Conservation (phyloP, 2,113 vertebrate genomes). For the Paracanthobrama guichenoti region DNA sequence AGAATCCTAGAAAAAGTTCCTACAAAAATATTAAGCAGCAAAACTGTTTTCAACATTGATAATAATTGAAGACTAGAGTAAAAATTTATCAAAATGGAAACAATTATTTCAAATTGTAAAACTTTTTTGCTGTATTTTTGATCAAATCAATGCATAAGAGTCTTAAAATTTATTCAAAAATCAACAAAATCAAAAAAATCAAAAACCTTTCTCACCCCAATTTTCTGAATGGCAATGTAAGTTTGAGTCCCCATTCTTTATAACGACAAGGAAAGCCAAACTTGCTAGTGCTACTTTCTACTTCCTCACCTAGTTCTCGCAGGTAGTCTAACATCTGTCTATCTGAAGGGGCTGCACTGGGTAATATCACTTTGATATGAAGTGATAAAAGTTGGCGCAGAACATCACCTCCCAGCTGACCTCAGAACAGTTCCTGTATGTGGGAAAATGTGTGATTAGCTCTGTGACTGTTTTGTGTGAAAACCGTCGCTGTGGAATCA, state of each 20-base stretch:
- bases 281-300: not conserved
- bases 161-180: too few species aligned
- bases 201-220: not conserved
- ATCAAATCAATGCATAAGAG: not conserved
- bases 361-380: not conserved
- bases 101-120: too few species aligned
- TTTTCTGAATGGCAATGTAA: not conserved
- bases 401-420: not conserved
- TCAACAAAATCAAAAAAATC: too few species aligned
- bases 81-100: not conserved
- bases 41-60: not conserved
- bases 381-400: not conserved
- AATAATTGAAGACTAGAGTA: not conserved
- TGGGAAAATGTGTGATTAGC: constrained; percentile 22
- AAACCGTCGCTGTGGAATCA: not conserved
- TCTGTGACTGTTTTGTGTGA: constrained; percentile 21
- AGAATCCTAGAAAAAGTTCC: not conserved
- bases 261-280: not conserved
- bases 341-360: not conserved
- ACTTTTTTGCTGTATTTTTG: not conserved
- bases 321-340: not conserved
- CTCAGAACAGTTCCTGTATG: not conserved
- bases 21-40: not conserved
- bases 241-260: not conserved
- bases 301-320: not conserved